Evolutionary conservation across 2,797 vertebrate genomes (phyloP).

Genomic region (Yasuhikotakia modesta): DNA sequence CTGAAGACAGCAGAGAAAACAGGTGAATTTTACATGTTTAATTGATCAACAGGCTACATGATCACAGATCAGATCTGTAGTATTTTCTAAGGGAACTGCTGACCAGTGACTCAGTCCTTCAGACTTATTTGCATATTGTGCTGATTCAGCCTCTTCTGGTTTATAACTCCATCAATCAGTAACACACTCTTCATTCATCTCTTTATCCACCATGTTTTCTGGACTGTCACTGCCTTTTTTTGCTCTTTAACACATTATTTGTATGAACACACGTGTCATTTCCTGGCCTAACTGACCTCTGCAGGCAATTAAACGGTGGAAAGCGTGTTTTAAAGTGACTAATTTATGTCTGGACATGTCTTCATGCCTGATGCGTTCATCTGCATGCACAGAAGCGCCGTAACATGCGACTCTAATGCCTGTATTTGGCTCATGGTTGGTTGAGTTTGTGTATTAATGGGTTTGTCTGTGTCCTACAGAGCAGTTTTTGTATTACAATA

Average conservation of each 20-base stretch:
- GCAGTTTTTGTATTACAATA: conserved; percentile 36
- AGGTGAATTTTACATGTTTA: conserved; percentile 17
- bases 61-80: conserved; percentile 31
- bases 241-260: background rate
- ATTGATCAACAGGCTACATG: background rate
- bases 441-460: conserved; percentile 31
- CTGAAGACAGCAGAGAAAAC: conserved; percentile 16
- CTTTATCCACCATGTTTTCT: conserved; percentile 16
- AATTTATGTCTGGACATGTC: conserved; percentile 45
- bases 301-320: background rate
- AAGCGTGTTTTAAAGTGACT: conserved; percentile 38
- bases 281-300: conserved; percentile 17
- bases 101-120: conserved; percentile 45
- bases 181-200: conserved; percentile 62
- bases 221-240: background rate
- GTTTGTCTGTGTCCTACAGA: conserved; percentile 43
- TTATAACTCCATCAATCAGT: conserved; percentile 77
- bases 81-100: conserved; percentile 49
- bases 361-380: conserved; percentile 39
- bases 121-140: conserved; percentile 66
- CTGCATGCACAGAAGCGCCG: conserved; percentile 38
- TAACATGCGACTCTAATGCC: conserved; percentile 14
- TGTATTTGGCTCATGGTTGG: conserved; percentile 17
- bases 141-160: conserved; percentile 73
- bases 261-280: conserved; percentile 13